phyloP scores from a whole-genome alignment of 2,888 invertebrate genomes.

The Pollenia labialis region DNA sequence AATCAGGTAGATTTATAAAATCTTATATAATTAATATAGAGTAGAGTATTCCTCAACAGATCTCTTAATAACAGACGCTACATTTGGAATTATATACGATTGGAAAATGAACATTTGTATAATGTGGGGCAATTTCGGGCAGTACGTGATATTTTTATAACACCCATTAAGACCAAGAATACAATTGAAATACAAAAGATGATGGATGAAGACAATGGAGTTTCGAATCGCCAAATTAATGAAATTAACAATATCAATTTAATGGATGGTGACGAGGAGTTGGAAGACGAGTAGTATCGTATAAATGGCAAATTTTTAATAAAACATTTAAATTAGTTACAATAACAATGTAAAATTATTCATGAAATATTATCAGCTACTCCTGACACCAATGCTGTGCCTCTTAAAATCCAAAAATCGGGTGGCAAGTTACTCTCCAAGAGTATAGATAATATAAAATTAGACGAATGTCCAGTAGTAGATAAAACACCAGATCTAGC shows the following conservation, averaged over 20 bases:
- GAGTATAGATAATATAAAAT: constrained; percentile 93
- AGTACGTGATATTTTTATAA: constrained; percentile 97
- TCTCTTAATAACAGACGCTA: constrained; percentile 88
- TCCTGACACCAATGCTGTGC: constrained; percentile 93
- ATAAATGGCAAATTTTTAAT: constrained; percentile 7
- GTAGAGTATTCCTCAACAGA: no score
- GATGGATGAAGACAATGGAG: constrained; percentile 96
- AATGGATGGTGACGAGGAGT: constrained; percentile 22
- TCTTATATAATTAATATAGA: no score
- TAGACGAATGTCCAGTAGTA: constrained; percentile 96
- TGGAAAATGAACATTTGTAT: constrained; percentile 99
- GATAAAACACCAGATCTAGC: constrained; percentile 93
- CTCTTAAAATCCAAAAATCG: constrained; percentile 94
- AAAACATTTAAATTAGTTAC: constrained; percentile 12
- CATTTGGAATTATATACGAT: constrained; percentile 99
- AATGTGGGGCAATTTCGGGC: constrained; percentile 99
- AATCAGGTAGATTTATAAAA: constrained; percentile 87
- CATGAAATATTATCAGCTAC: constrained; percentile 87
- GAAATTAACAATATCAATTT: background rate
- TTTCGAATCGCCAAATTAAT: constrained; percentile 86
- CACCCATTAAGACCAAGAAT: constrained; percentile 92
- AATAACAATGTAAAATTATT: constrained; percentile 27
- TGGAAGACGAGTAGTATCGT: background rate
- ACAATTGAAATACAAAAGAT: constrained; percentile 93
- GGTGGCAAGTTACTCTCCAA: constrained; percentile 87